Base-by-base conservation (phyloP, 2,888 invertebrate genomes). In the Caenorhabditis sp. region DNA sequence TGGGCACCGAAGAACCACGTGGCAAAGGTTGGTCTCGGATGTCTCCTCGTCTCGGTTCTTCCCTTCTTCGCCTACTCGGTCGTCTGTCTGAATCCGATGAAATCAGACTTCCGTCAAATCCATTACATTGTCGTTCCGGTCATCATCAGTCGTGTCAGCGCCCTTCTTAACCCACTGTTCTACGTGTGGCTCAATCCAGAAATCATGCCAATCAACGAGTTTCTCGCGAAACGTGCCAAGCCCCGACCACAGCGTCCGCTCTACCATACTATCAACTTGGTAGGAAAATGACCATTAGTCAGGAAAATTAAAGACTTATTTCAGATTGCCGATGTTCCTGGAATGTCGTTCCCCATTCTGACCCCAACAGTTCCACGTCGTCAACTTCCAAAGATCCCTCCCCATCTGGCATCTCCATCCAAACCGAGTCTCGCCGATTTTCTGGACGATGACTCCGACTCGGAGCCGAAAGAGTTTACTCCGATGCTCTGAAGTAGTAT, bases 211-310 rank as follows among this genome's bases (percentile, higher is more conserved):
- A 83, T 88, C 58, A 84, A 87, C 51, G 76, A 78, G 51, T 84
- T 81, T 62, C 40, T 87, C 9, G 80, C 82, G 51, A 85, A 85
- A 69, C 76, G 82, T 32, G 62, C 81, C 11, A 83, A 83, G 37
- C 83, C 82, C 13, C 80, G 84, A 9, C 85, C 87, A 65, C 84
- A 85, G 44, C 78, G 83, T 26, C 85, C 79, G 18, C 71, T 80
- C 20, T 88, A 88, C 60, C 86, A 87, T n/a, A 88, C 88, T 1
- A 87, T 88, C 71, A 86, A 84, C 28, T 70, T 88, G 71, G 85
- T 85, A 47, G 78, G 76, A 24, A 26, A 15, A 13, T 32, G 28
- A 28, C 2, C 32, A 4, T 44, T 15, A 58, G 13, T 24, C 1
- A 18, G 4, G 18, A 3, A 18, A 40, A 58, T 1, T 24, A n/a